These are phyloP conservation scores for Psittacula cyanocephala DNA, from an alignment of 2,113 vertebrate species.

Conservation along the genomic window DNA sequence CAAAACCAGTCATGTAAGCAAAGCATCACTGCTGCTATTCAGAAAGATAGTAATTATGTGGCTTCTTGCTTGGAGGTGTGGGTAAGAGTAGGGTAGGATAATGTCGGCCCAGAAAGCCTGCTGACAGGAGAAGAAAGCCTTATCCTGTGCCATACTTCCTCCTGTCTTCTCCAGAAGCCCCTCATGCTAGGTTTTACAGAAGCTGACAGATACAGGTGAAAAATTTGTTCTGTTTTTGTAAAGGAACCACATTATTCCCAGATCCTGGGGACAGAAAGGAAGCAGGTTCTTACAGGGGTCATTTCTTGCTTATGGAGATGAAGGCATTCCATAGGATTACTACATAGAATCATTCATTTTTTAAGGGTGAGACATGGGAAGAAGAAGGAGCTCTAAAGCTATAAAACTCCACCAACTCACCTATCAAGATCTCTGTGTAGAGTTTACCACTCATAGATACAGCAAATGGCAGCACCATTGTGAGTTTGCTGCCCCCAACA, in stretches of 20 bases:
- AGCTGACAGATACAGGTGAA: background rate
- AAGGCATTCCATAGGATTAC: background rate
- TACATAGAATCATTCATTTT: background rate
- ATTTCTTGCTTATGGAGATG: background rate
- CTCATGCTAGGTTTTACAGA: background rate
- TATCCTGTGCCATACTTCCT: background rate
- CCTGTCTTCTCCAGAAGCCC: background rate
- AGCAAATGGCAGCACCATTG: background rate
- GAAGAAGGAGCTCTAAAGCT: background rate
- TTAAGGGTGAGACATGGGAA: background rate
- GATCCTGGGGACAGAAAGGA: background rate
- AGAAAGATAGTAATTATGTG: background rate
- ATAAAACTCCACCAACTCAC: background rate
- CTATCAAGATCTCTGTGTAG: background rate
- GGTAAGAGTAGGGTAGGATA: background rate
- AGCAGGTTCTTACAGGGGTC: background rate
- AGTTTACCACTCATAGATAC: background rate
- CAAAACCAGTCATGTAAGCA: background rate
- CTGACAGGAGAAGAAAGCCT: background rate
- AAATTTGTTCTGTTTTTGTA: background rate
- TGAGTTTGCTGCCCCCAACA: background rate
- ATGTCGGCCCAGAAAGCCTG: background rate
- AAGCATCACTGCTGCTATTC: background rate
- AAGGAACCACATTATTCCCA: background rate
- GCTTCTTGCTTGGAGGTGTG: background rate